Evolutionary conservation across 1,140 invertebrate genomes (phyloP), one percentile per base, ranked within the genome.

Genomic region (Brachionus sp.): DNA sequence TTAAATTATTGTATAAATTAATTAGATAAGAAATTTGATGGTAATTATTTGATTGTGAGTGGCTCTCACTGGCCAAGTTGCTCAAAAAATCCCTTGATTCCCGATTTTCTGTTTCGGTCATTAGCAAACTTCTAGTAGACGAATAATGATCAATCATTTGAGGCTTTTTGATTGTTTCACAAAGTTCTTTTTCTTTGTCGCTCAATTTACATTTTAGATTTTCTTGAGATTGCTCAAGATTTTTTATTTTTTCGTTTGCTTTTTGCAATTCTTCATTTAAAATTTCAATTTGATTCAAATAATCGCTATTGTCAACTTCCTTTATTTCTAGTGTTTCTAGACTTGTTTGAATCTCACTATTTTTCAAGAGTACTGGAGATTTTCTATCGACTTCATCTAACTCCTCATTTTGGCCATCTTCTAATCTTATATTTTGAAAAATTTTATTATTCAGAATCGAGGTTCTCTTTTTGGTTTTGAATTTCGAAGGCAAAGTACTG

Each of bases 401-500:
- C 25, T 46, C 66, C 39, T 37, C 35, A 16, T 39, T 35, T 4
- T 39, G 66, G 5, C 16, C 66, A 70, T 70, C 66, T 19, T 70
- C 66, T 19, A 70, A 12, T 16, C 37, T 37, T 19, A 70, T 70
- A 42, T 70, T 70, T 70, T 70, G 66, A 16, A 70, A 70, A 39
- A 70, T 70, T 70, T 70, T 70, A 70, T 70, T 70, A 39, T 70
- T 70, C 10, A 70, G 16, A 46, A 46, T 75, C 25, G 70, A 46
- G 25, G 37, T 75, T 25, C 42, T 39, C 13, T 75, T 75, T 6
- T 35, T 33, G 44, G 6, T 75, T n/a, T 46, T 75, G 19, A 75
- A 75, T 75, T 75, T 75, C 9, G 70, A 44, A 13, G 70, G 70
- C 12, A 75, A 19, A 46, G 70, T 75, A 75, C 70, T 75, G 42